Base-by-base conservation (phyloP, 2,888 invertebrate species). In the Strigamia transsilvanica region DNA sequence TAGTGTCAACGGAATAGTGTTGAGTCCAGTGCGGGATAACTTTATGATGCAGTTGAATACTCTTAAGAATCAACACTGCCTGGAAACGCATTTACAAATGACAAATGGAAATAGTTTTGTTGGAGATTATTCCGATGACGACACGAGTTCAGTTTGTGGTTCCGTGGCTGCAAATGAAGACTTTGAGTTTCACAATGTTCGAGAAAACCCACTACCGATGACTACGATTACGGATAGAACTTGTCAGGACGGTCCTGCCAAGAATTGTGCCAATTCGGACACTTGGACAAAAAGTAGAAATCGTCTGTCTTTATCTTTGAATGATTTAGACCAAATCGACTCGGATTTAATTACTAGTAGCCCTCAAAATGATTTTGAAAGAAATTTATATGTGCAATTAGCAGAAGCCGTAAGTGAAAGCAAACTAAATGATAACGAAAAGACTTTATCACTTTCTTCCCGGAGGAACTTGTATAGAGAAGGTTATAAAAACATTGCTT, bases 241-340 rank as follows among this genome's bases (percentile, higher is more conserved):
- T 27, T 27, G 27, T 27, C 27, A 27, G 27, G 27, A 27, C 27
- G 27, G 27, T 27, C 27, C 32, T 3, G n/a, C 2, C 73, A 51
- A 51, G 51, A 51, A 51, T 51, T 6, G 51, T 51, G 32, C n/a
- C 73, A 73, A 73, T 32, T 32, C 73, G 73, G 32, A 73, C 13
- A 73, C 73, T 27, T 73, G 73, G 73, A 32, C 73, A n/a, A 73
- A 73, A 27, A 32, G 32, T n/a, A 27, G 73, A 12, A 61, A 61
- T 21, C 73, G 73, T 6, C 27, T 73, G 73, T 73, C 73, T 27
- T 27, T 73, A 32, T 73, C 73, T 12, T 73, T 73, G 73, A 73
- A 73, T 32, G 73, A 73, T 32, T 73, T 73, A 32, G 73, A 73
- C n/a, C 73, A 73, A 73, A 73, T 73, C 32, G 73, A 73, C 23